Conservation (phyloP, 2,113 vertebrate genomes). For the Ceyx margarethae region DNA sequence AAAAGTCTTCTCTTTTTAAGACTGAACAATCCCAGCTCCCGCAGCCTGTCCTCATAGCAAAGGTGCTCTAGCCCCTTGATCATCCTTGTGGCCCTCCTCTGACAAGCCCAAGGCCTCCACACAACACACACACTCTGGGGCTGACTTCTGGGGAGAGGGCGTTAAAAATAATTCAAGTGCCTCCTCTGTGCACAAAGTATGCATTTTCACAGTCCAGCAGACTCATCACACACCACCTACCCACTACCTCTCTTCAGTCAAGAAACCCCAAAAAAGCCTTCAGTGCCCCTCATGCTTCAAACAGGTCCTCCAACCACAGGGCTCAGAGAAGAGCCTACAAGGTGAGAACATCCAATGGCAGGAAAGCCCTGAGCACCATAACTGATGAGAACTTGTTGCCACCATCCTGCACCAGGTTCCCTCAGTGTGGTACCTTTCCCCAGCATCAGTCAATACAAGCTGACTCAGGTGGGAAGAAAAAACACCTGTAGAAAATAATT, state of each 20-base stretch:
- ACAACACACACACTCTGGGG: rapidly evolving
- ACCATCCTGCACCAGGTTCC: neutral
- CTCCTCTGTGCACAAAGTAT: neutral
- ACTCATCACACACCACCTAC: neutral
- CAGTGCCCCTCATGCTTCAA: neutral
- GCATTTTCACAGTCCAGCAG: neutral
- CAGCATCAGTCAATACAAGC: neutral
- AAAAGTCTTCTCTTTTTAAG: too few species aligned
- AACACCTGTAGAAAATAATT: neutral
- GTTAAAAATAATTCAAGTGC: neutral
- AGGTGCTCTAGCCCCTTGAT: too few species aligned
- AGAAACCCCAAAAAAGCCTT: neutral
- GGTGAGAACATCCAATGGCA: neutral
- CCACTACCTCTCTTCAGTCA: neutral
- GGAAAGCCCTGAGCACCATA: neutral
- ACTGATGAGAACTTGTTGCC: neutral
- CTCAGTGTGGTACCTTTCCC: neutral
- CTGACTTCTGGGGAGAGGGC: neutral
- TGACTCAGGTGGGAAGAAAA: neutral
- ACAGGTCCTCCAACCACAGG: neutral
- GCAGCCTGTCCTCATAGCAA: too few species aligned
- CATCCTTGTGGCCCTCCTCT: too few species aligned
- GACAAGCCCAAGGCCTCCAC: rapidly evolving
- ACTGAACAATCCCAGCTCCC: too few species aligned
- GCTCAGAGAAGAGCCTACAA: neutral